phyloP scores from a whole-genome alignment of 1,140 invertebrate genomes.

The Sitodiplosis mosellana region DNA sequence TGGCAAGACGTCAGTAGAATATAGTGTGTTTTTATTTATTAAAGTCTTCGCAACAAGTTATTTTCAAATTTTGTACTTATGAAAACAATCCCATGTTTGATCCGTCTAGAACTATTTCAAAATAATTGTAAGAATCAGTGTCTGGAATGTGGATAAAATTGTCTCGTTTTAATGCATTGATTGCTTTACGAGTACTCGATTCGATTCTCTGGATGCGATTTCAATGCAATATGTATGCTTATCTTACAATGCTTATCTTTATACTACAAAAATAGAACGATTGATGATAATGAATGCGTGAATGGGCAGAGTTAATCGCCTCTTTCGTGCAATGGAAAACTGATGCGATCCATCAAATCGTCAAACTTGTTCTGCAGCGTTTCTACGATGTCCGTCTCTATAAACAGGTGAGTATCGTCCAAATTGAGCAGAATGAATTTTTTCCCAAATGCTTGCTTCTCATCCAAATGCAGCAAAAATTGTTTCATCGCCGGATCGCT shows the following conservation, averaged over 20 bases:
- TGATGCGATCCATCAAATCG: constrained; percentile 91
- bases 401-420: constrained; percentile 90
- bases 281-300: not conserved
- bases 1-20: too few relatives aligned
- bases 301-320: constrained; percentile 19
- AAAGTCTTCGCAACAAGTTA: too few relatives aligned
- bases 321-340: constrained; percentile 72
- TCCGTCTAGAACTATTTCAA: too few relatives aligned
- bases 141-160: constrained; percentile 98
- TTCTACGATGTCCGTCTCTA: constrained; percentile 81
- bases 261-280: not conserved
- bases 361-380: constrained; percentile 77
- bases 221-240: constrained; percentile 7
- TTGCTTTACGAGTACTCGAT: constrained; percentile 62
- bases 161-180: constrained; percentile 90
- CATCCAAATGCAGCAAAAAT: constrained; percentile 91
- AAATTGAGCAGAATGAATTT: constrained; percentile 95
- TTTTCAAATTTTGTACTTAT: too few relatives aligned
- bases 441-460: constrained; percentile 74
- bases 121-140: too few relatives aligned
- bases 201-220: constrained; percentile 53
- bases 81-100: too few relatives aligned
- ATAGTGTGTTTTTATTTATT: too few relatives aligned
- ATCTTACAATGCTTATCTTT: too few relatives aligned
- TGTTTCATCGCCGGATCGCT: constrained; percentile 99